A percentile compares a stretch with the other conserved stretches of the same genome.
Evolutionary conservation across 2,113 vertebrate species (phyloP).

Genomic region (Apteryx mantelli): DNA sequence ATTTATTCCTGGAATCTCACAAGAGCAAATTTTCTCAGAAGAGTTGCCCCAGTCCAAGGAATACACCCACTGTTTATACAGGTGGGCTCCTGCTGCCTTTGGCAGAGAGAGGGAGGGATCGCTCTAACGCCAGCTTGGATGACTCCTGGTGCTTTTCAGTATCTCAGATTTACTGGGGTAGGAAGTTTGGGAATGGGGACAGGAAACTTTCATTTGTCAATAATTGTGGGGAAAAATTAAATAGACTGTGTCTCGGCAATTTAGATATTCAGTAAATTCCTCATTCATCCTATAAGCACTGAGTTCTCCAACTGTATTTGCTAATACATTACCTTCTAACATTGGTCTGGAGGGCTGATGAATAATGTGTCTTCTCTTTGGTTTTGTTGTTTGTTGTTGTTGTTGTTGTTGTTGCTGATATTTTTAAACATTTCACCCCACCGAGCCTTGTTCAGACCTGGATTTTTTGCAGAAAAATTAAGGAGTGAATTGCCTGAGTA

Average conservation of each 20-base stretch:
- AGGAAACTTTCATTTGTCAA: not conserved
- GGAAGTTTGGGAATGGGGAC: not conserved
- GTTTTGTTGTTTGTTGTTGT: not conserved
- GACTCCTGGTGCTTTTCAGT: not conserved
- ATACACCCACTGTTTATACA: not conserved
- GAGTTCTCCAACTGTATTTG: not conserved
- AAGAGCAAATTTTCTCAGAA: not conserved
- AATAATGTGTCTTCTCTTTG: not conserved
- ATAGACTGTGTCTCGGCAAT: not conserved
- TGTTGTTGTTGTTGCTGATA: not conserved
- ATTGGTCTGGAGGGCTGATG: not conserved
- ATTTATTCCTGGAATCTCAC: not conserved
- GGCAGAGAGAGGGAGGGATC: not conserved
- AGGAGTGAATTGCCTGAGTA: not conserved
- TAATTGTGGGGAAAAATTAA: not conserved
- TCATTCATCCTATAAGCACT: not conserved
- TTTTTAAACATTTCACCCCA: not conserved
- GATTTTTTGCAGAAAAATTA: not conserved
- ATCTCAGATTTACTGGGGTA: not conserved
- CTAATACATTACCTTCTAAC: not conserved
- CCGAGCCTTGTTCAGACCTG: not conserved
- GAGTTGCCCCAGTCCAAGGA: not conserved
- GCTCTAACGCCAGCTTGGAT: not conserved
- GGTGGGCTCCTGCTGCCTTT: not conserved
- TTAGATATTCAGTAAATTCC: not conserved